phyloP scores from a whole-genome alignment of 2,888 invertebrate species.

The Heliothis peltigera region DNA sequence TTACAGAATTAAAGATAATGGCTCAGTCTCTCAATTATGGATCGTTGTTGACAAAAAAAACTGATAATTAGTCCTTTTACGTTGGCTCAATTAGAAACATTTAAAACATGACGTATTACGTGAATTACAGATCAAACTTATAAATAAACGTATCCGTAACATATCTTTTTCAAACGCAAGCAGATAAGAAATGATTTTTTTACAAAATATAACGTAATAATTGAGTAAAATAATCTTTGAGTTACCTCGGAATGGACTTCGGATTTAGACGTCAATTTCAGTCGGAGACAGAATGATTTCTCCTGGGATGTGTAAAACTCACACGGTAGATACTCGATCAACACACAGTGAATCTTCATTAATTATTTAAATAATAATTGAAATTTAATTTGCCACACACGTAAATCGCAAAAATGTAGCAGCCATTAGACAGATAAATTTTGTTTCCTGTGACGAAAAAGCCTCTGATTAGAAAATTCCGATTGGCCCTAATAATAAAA shows the following conservation, averaged over 20 bases:
- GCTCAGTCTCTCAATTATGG: slow-evolving; percentile 44
- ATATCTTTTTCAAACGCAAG: slow-evolving; percentile 44
- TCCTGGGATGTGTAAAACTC: slow-evolving; percentile 30
- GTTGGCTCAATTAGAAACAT: slow-evolving; percentile 28
- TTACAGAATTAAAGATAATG: slow-evolving; percentile 33
- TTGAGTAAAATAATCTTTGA: slow-evolving; percentile 67
- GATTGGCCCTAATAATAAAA: slow-evolving; percentile 30
- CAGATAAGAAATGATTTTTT: slow-evolving; percentile 66
- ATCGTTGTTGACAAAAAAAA: slow-evolving; percentile 67
- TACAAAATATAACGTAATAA: slow-evolving; percentile 66
- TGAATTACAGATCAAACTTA: slow-evolving; percentile 29
- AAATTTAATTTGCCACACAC: slow-evolving; percentile 70
- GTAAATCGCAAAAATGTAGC: slow-evolving; percentile 69
- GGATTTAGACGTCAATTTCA: slow-evolving; percentile 54
- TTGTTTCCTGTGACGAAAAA: slow-evolving; percentile 64
- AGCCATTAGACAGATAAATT: slow-evolving; percentile 71
- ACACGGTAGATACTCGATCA: slow-evolving; percentile 26
- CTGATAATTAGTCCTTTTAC: slow-evolving; percentile 53
- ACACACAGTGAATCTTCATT: slow-evolving; percentile 41
- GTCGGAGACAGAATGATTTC: slow-evolving; percentile 26
- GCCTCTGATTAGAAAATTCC: slow-evolving; percentile 26
- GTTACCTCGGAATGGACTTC: slow-evolving; percentile 73
- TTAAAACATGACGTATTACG: slow-evolving; percentile 16
- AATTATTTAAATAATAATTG: slow-evolving; percentile 41
- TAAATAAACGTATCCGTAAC: slow-evolving; percentile 41